Base-by-base conservation (phyloP, 2,888 invertebrate species). In the Nasonovia ribisnigri region DNA sequence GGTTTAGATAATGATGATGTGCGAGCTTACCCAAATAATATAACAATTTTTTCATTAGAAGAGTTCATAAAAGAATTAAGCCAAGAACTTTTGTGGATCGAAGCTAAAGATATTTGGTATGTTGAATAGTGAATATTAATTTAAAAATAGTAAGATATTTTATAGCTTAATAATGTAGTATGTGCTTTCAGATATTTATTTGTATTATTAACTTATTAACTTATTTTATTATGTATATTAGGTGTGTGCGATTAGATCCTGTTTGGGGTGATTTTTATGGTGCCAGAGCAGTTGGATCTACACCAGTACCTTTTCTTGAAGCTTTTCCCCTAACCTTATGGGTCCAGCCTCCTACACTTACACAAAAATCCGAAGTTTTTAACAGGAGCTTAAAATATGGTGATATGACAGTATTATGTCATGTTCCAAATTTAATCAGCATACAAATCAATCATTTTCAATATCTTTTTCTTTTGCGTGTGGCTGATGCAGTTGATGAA, bases 391-490 rank as follows among this genome's bases (percentile, higher is more conserved):
- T 92, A 36, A 93, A 94, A 88, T 90, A 92, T 46, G 95, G 95
- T 24, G 97, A 97, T 95, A 97, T 98, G 95, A 98, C 98, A 96
- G 97, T 97, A 51, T 96, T 99, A 91, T 97, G 97, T 0, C 97
- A 98, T 95, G 97, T 98, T 91, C 97, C 97, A 91, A 98, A 98
- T 95, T 96, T 99, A 95, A 97, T 99, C 92, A 98, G 98, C 95
- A 96, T 98, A 8, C 99, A 99, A 96, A 96, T 99, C 94, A 99
- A 98, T 96, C 99, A 99, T 96, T 98, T 98, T 96, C 99, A 99
- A 96, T 97, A 97, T 96, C 96, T 99, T 95, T 99, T 99, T 96
- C 96, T 99, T 92, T 96, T 99, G 96, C 96, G 99, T 92, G 96
- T 98, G 95, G 96, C 98, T 48, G 99, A 99, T 96, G 97, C 97